Conservation (phyloP, 2,113 vertebrate genomes). For the Paracanthobrama guichenoti region DNA sequence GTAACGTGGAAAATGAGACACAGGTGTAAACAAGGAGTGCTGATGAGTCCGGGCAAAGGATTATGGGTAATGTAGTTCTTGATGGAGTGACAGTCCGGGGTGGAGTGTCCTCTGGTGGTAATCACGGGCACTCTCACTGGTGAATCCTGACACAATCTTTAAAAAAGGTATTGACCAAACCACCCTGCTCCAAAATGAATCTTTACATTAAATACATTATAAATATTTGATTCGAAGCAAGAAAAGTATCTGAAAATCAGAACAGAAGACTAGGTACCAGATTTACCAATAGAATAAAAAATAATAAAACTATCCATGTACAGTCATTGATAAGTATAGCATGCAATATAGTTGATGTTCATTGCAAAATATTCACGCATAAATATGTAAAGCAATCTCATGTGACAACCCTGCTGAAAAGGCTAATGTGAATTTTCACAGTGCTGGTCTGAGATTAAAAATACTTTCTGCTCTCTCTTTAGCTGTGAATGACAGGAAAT, state of each 20-base stretch:
- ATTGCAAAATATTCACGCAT: neutral
- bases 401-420: neutral
- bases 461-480: neutral
- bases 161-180: neutral
- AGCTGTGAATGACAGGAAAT: conserved; percentile 12
- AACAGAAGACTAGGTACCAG: neutral
- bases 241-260: neutral
- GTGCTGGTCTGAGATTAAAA: neutral
- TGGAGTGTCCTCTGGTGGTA: no score
- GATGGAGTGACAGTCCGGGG: no score
- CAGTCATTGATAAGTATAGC: neutral
- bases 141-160: no score
- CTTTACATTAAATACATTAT: neutral
- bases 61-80: no score
- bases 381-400: neutral
- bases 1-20: no score
- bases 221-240: neutral
- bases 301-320: neutral
- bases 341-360: neutral
- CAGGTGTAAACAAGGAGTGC: no score
- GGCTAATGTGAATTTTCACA: neutral
- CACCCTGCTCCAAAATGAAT: neutral
- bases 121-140: no score
- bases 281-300: neutral
- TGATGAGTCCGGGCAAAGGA: no score